These are phyloP conservation scores for Choristoneura rosaceana DNA, from an alignment of 2,888 invertebrate species.

Conservation along the genomic window DNA sequence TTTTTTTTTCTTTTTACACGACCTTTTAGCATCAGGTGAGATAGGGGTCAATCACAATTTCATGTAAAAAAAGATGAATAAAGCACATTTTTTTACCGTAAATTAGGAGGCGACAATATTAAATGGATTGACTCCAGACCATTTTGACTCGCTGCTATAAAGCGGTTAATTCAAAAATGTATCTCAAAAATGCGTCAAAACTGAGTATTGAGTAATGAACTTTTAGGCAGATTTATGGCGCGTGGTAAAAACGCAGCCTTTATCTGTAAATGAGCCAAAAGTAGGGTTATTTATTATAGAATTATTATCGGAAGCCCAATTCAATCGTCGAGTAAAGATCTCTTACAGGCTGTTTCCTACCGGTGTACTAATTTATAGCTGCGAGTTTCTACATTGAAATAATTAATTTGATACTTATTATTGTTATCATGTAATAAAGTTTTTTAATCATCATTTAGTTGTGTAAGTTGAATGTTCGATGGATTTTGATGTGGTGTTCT, in stretches of 20 bases:
- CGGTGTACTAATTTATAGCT: background rate
- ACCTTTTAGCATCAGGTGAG: too few relatives aligned
- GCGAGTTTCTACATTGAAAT: background rate
- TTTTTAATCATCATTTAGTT: background rate
- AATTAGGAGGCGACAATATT: background rate
- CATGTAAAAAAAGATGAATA: background rate
- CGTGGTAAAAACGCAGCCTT: too few relatives aligned
- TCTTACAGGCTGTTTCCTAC: background rate
- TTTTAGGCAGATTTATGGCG: too few relatives aligned
- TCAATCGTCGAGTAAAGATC: background rate
- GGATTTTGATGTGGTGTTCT: background rate
- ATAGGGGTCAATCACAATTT: too few relatives aligned
- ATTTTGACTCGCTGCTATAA: background rate
- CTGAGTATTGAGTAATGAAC: too few relatives aligned
- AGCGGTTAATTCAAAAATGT: background rate
- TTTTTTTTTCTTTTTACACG: too few relatives aligned
- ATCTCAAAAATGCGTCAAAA: too few relatives aligned
- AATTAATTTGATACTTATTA: background rate
- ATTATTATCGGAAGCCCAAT: too few relatives aligned
- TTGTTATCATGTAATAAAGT: slow-evolving; percentile 2
- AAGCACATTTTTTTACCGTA: background rate
- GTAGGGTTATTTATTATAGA: too few relatives aligned
- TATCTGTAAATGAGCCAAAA: too few relatives aligned
- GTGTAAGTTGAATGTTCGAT: slow-evolving; percentile 4
- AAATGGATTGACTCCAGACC: background rate